Conservation (phyloP, 2,888 invertebrate genomes). For the Lumbricus terrestris region DNA sequence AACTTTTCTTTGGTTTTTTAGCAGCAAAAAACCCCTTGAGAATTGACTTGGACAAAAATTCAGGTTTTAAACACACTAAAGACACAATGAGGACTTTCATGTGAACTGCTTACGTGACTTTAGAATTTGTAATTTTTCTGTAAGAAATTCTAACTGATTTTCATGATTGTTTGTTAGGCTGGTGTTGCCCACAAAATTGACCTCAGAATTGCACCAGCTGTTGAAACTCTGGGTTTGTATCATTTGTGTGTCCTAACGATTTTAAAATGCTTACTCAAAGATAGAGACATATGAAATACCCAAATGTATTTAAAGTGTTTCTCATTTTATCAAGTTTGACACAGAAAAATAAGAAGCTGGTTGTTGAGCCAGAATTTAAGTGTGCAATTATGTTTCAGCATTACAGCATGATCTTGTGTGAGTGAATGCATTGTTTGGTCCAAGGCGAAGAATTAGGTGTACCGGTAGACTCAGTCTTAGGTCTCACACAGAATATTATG, state of each 20-base stretch:
- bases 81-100: not conserved
- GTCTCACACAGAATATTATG: not conserved
- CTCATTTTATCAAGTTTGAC: no score
- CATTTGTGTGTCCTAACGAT: not conserved
- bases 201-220: conserved; percentile 46
- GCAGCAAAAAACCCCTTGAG: not conserved
- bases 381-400: not conserved
- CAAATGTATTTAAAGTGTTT: no score
- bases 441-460: not conserved
- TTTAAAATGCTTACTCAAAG: not conserved
- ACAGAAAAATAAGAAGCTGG: no score
- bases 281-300: no score
- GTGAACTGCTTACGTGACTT: not conserved
- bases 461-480: not conserved
- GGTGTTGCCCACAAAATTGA: conserved; percentile 49
- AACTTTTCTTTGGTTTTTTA: not conserved
- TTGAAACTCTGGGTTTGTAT: conserved; percentile 40
- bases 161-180: conserved; percentile 41
- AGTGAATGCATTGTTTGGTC: not conserved
- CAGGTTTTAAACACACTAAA: not conserved
- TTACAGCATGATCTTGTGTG: not conserved
- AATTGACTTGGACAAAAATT: not conserved
- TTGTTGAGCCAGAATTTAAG: not conserved
- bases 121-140: not conserved
- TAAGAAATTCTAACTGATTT: not conserved